Evolutionary conservation across 2,113 vertebrate species (phyloP), one percentile per base, ranked within the genome.

Genomic region (Amphilophus citrinellus): DNA sequence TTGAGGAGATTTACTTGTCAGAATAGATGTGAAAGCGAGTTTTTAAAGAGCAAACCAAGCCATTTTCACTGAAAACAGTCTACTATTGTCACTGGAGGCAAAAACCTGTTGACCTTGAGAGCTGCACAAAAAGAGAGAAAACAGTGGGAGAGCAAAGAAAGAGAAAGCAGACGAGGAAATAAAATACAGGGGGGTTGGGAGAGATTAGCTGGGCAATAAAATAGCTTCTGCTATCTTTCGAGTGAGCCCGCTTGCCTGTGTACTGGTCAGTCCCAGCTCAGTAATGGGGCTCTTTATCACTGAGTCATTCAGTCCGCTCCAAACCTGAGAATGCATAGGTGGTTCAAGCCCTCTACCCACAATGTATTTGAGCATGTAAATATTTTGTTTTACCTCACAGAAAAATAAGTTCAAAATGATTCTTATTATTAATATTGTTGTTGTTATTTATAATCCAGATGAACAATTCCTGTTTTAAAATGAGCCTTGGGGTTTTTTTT

Each of bases 191-290:
- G 47, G 80, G 88, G 88, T 80, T 83, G 61, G 77, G 56, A 85
- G 88, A 92, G 88, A 94, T 91, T 92, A 92, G 85, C 84, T 32
- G 80, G 68, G 76, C 87, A 91, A 88, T 92, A 92, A 92, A 93
- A 93, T 80, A 84, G 79, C 87, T 84, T 87, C 71, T 88, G 85
- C 81, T 92, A 92, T 94, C 92, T 95, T 84, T 86, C 76, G 81
- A 86, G 65, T 22, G 85, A 86, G 73, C 60, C 3, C 82, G 77
- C 60, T 76, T 84, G 85, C 65, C 82, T 76, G 87, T 82, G 86
- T 82, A 88, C 84, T 47, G 91, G 88, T 89, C 93, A 91, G 89
- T 95, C 91, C 89, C 47, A 86, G 44, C 85, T 59, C 85, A 76
- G 87, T 91, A 93, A 93, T 91, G 77, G 78, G 24, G 80, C 85